Evolutionary conservation across 2,888 invertebrate species (phyloP).

Genomic region (Agrochola lychnidis): DNA sequence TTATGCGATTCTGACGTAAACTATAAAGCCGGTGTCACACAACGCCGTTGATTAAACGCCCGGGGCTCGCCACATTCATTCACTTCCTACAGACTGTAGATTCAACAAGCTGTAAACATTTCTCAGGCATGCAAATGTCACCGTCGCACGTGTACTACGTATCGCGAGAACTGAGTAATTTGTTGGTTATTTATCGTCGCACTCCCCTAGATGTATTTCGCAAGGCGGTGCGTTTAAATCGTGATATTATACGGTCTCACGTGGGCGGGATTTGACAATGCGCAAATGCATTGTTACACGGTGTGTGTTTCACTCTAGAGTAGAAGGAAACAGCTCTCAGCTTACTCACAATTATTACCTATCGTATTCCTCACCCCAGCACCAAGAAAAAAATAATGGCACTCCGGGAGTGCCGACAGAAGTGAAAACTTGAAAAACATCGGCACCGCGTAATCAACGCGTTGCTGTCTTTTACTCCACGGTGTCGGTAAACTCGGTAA

Average conservation of each 20-base stretch:
- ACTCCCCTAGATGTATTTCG: constrained; percentile 84
- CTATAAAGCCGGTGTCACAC: constrained; percentile 50
- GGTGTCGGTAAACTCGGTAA: too few species aligned
- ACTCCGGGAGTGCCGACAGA: too few species aligned
- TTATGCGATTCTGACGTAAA: constrained; percentile 37
- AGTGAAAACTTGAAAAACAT: too few species aligned
- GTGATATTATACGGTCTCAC: constrained; percentile 85
- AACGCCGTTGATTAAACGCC: constrained; percentile 71
- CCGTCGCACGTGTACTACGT: constrained; percentile 77
- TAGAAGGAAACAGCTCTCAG: constrained; percentile 38
- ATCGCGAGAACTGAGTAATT: constrained; percentile 84
- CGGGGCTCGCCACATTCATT: constrained; percentile 64
- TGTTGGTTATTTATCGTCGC: constrained; percentile 86
- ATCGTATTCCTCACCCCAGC: constrained; percentile 17
- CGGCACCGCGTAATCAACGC: too few species aligned
- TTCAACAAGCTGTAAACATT: constrained; percentile 78
- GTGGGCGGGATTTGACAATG: constrained; percentile 88
- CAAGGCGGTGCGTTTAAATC: constrained; percentile 85
- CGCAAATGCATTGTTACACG: constrained; percentile 79
- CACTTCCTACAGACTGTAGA: constrained; percentile 67
- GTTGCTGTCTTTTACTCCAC: too few species aligned
- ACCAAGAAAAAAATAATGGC: not conserved
- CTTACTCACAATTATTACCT: constrained; percentile 9
- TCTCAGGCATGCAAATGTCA: constrained; percentile 87
- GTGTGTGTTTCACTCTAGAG: constrained; percentile 53